phyloP scores from a whole-genome alignment of 2,888 invertebrate species.

The Amblyjoppa fuscipennis region DNA sequence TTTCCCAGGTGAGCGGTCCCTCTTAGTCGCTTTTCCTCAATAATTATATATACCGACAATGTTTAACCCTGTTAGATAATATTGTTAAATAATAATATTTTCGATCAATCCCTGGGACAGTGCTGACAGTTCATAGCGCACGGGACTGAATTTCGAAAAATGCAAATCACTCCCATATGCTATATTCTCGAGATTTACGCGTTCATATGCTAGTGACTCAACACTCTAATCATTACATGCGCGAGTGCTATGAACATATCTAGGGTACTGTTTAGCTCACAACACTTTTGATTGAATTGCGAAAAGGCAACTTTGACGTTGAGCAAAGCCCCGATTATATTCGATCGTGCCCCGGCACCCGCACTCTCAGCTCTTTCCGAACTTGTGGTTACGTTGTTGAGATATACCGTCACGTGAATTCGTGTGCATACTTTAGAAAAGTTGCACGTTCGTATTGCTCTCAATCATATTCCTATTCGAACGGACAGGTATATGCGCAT shows the following conservation, averaged over 20 bases:
- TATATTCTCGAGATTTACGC: too few relatives aligned
- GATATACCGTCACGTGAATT: neutral
- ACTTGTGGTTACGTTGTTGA: slow-evolving; percentile 14
- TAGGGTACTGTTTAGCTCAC: neutral
- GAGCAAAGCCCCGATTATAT: slow-evolving; percentile 16
- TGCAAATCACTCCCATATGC: too few relatives aligned
- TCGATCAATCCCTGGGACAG: too few relatives aligned
- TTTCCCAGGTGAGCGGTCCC: neutral
- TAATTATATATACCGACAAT: too few relatives aligned
- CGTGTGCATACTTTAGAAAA: slow-evolving; percentile 7
- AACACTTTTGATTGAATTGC: slow-evolving; percentile 3
- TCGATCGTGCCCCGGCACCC: neutral
- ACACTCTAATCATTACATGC: neutral
- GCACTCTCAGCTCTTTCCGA: slow-evolving; percentile 9
- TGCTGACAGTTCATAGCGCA: too few relatives aligned
- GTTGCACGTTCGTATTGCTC: neutral
- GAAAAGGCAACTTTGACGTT: slow-evolving; percentile 10
- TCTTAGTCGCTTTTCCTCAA: neutral
- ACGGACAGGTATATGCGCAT: slow-evolving; percentile 23
- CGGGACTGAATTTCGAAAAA: too few relatives aligned
- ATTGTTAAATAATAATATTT: too few relatives aligned
- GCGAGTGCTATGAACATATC: neutral
- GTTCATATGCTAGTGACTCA: neutral
- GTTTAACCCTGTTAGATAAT: too few relatives aligned
- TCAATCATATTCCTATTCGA: slow-evolving; percentile 37